Percentiles rank a stretch among this genome's conserved stretches.
Evolutionary conservation across 2,113 vertebrate species (phyloP).

Genomic region (Coreoperca whiteheadi): DNA sequence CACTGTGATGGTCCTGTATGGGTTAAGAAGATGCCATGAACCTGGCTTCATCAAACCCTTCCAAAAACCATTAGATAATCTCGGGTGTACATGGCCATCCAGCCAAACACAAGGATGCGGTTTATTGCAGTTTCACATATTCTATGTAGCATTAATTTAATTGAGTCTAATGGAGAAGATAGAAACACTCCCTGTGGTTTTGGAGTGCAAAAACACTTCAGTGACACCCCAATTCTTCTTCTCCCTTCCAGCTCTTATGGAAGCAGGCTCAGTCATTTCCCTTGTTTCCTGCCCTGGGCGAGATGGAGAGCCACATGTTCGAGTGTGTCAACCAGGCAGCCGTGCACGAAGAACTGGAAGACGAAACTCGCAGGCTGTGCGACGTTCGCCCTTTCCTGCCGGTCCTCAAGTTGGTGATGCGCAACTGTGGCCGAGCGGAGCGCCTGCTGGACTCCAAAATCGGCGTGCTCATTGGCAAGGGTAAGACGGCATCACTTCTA

Average conservation of each 20-base stretch:
- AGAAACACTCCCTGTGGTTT: constrained; percentile 2
- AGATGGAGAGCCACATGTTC: constrained; percentile 98
- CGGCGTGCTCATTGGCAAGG: constrained; percentile 97
- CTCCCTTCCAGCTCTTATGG: constrained; percentile 91
- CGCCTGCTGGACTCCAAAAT: constrained; percentile 96
- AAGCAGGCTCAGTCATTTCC: constrained; percentile 94
- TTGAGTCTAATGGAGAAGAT: constrained; percentile 8
- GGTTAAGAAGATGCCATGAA: neutral
- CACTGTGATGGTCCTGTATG: neutral
- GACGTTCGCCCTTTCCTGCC: constrained; percentile 97
- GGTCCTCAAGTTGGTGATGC: constrained; percentile 93
- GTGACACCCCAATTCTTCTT: neutral
- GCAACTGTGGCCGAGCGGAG: constrained; percentile 94
- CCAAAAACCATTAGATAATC: too few species aligned
- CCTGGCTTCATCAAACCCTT: neutral
- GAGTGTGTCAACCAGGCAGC: constrained; percentile 97
- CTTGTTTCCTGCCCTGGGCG: constrained; percentile 92
- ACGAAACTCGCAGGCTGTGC: constrained; percentile 94
- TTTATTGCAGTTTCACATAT: neutral
- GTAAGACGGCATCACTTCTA: constrained; percentile 77
- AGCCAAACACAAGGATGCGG: neutral
- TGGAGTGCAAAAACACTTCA: neutral
- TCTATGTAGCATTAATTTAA: constrained; percentile 5
- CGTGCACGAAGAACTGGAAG: constrained; percentile 96
- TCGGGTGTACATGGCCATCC: neutral